Conservation (phyloP, 1,140 invertebrate genomes). For the Eupeodes corollae region DNA sequence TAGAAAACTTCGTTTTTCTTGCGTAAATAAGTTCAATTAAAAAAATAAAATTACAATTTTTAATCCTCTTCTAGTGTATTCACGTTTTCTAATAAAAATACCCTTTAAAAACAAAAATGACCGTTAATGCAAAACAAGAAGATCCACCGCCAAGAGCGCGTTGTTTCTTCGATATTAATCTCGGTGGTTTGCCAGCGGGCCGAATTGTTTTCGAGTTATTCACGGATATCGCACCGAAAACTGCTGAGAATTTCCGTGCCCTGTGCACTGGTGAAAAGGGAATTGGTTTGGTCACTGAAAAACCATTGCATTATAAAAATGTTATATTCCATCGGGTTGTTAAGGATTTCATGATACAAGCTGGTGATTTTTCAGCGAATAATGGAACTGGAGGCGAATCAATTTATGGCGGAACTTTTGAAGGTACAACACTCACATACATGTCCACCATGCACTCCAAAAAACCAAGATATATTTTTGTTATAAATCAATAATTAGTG, state of each 20-base stretch:
- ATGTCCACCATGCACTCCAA: background rate
- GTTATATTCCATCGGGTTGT: slow-evolving; percentile 84
- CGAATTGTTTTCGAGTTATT: slow-evolving; percentile 90
- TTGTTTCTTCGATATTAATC: slow-evolving; percentile 85
- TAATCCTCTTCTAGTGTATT: too few species aligned
- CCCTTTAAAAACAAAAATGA: background rate
- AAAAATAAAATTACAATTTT: too few species aligned
- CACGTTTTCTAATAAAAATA: too few species aligned
- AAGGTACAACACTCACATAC: slow-evolving; percentile 45
- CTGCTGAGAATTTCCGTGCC: slow-evolving; percentile 85
- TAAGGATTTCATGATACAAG: slow-evolving; percentile 86
- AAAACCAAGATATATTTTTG: background rate
- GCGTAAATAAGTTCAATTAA: too few species aligned
- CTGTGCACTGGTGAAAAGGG: slow-evolving; percentile 85
- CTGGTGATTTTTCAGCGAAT: slow-evolving; percentile 75
- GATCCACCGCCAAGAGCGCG: slow-evolving; percentile 40
- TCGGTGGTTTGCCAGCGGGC: slow-evolving; percentile 76
- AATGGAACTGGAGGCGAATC: slow-evolving; percentile 88
- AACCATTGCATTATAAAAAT: slow-evolving; percentile 64
- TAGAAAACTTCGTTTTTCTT: too few species aligned
- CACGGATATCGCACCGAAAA: slow-evolving; percentile 84
- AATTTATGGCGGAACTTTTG: slow-evolving; percentile 81
- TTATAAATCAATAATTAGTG: slow-evolving; percentile 17
- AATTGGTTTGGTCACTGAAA: slow-evolving; percentile 56
- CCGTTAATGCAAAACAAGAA: background rate